Evolutionary conservation across 2,113 vertebrate genomes (phyloP).

Genomic region (Sinocyclocheilus rhinocerous): DNA sequence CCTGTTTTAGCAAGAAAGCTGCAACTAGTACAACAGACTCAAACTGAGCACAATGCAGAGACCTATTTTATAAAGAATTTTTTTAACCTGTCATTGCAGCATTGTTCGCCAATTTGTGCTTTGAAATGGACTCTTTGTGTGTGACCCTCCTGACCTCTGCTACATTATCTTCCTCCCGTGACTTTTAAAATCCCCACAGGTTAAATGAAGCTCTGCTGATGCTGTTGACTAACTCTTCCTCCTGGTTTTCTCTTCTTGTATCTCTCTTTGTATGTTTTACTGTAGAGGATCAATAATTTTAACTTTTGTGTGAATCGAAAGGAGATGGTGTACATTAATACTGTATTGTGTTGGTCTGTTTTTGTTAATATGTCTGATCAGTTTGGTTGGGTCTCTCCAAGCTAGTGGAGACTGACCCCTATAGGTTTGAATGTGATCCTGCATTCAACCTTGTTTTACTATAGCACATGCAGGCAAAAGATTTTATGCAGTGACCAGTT

Average conservation of each 20-base stretch:
- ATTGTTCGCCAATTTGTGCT: constrained; percentile 46
- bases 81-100: constrained; percentile 33
- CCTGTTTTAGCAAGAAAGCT: background rate
- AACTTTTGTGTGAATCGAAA: background rate
- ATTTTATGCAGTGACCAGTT: background rate
- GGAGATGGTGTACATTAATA: constrained; percentile 26
- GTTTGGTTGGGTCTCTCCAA: constrained; percentile 7
- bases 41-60: background rate
- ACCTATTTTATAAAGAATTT: constrained; percentile 39
- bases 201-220: constrained; percentile 49
- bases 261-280: background rate
- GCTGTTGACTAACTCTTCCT: constrained; percentile 1
- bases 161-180: constrained; percentile 52
- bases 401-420: constrained; percentile 62
- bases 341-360: constrained; percentile 26
- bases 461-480: background rate
- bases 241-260: background rate
- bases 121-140: constrained; percentile 50
- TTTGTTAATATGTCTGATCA: constrained; percentile 20
- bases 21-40: background rate
- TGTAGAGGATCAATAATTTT: background rate
- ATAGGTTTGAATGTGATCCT: constrained; percentile 50
- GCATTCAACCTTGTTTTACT: constrained; percentile 11
- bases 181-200: constrained; percentile 46
- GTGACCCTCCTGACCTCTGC: constrained; percentile 50